Evolutionary conservation across 1,140 invertebrate genomes (phyloP), one percentile per base, ranked within the genome.

Genomic region (Drosophila setifemur): DNA sequence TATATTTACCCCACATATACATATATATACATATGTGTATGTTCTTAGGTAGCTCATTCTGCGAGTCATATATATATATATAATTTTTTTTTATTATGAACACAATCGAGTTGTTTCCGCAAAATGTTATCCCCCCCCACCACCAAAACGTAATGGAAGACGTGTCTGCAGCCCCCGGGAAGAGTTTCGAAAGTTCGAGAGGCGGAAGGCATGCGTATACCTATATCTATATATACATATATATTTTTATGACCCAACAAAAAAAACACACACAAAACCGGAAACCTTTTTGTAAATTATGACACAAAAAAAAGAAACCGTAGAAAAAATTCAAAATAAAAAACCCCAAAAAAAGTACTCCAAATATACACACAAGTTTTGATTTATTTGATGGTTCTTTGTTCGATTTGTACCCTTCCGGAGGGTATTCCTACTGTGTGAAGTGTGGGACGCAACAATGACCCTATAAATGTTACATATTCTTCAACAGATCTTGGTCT

Each of bases 241-340:
- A 53, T 53, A 53, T 66, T 64, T 54, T 44, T 68, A 52, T 47
- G 60, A 67, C 64, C 40, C 49, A 63, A 81, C 14, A 14, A 60
- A 61, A 25, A 60, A 33, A 12, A n/a, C n/a, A n/a, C n/a, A n/a
- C n/a, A n/a, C n/a, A n/a, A n/a, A n/a, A n/a, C n/a, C n/a, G n/a
- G n/a, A n/a, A n/a, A n/a, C n/a, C 19, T 29, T 53, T 79, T 66
- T 78, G 57, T 71, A 64, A 72, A 40, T 50, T 45, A 40, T 57
- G 45, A 54, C 25, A 28, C 19, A n/a, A 33, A 33, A 58, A 55
- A 53, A 61, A 16, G n/a, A 53, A 16, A 21, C 5, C 12, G 26
- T 44, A 64, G 54, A 48, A 60, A 67, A 42, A 23, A 64, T 49
- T n/a, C n/a, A 5, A 68, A 69, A 82, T 58, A 81, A 68, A n/a